Evolutionary conservation across 2,113 vertebrate species (phyloP).

Genomic region (Chamaetylas fuelleborni): DNA sequence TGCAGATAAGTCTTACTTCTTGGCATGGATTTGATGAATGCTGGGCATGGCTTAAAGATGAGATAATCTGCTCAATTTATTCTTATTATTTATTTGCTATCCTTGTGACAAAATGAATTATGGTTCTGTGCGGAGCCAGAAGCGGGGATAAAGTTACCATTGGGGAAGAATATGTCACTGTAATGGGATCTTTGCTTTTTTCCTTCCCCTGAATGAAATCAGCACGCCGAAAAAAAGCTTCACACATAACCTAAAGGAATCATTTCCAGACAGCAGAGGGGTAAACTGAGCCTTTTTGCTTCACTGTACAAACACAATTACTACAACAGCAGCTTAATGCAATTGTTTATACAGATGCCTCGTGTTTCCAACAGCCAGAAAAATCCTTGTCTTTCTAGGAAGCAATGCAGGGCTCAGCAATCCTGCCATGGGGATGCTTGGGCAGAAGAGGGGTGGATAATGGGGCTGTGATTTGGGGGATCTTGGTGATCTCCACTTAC

Average conservation of each 20-base stretch:
- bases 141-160: constrained; percentile 55
- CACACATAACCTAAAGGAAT: constrained; percentile 54
- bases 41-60: constrained; percentile 59
- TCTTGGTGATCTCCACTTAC: neutral
- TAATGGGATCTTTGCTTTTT: neutral
- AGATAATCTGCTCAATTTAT: constrained; percentile 69
- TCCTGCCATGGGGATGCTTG: fast-evolving
- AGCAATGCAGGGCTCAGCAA: fast-evolving
- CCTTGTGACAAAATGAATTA: constrained; percentile 65
- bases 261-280: constrained; percentile 40
- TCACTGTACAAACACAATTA: constrained; percentile 58
- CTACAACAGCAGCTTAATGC: constrained; percentile 33
- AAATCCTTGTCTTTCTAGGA: neutral
- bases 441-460: neutral
- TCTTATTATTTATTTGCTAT: constrained; percentile 67
- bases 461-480: neutral
- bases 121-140: constrained; percentile 30
- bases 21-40: constrained; percentile 48
- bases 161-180: constrained; percentile 60
- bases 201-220: constrained; percentile 24
- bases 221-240: neutral
- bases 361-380: neutral
- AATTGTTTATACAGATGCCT: constrained; percentile 43
- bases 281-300: constrained; percentile 55
- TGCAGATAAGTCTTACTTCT: constrained; percentile 5